Conservation (phyloP, 2,888 invertebrate genomes). For the Holacanthella duospinosa region DNA sequence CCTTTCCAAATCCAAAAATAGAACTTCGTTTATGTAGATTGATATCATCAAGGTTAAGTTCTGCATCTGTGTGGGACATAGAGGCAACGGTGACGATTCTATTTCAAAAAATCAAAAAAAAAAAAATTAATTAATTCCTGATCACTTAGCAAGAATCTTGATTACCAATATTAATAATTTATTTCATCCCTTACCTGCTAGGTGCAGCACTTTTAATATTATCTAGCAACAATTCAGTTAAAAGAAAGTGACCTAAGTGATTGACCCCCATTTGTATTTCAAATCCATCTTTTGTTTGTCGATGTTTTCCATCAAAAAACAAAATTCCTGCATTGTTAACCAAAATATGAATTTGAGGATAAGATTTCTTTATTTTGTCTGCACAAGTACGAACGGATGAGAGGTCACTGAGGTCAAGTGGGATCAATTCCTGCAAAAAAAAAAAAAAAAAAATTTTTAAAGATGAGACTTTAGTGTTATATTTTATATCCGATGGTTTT, state of each 20-base stretch:
- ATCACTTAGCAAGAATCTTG: not conserved
- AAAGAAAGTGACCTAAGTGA: constrained; percentile 71
- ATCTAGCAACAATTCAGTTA: constrained; percentile 67
- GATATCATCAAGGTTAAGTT: constrained; percentile 56
- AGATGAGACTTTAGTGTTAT: too few relatives aligned
- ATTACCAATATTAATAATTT: constrained; percentile 47
- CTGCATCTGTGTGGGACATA: constrained; percentile 56
- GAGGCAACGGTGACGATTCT: constrained; percentile 65
- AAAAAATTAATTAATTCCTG: not conserved
- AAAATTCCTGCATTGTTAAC: constrained; percentile 65
- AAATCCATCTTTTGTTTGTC: constrained; percentile 56
- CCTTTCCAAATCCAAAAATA: not conserved
- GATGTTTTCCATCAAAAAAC: constrained; percentile 41
- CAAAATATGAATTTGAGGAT: constrained; percentile 59
- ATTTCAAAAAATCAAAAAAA: constrained; percentile 34
- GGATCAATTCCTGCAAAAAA: too few relatives aligned
- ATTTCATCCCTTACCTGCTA: not conserved
- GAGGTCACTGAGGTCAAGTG: constrained; percentile 62
- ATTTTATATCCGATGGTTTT: too few relatives aligned
- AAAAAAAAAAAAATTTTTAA: too few relatives aligned
- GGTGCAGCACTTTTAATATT: constrained; percentile 52
- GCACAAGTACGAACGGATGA: constrained; percentile 62
- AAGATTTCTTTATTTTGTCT: constrained; percentile 43
- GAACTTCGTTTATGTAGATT: constrained; percentile 48
- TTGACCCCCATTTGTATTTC: constrained; percentile 77